Conservation (phyloP, 2,888 invertebrate genomes). For the Torymus aiolomorphi region DNA sequence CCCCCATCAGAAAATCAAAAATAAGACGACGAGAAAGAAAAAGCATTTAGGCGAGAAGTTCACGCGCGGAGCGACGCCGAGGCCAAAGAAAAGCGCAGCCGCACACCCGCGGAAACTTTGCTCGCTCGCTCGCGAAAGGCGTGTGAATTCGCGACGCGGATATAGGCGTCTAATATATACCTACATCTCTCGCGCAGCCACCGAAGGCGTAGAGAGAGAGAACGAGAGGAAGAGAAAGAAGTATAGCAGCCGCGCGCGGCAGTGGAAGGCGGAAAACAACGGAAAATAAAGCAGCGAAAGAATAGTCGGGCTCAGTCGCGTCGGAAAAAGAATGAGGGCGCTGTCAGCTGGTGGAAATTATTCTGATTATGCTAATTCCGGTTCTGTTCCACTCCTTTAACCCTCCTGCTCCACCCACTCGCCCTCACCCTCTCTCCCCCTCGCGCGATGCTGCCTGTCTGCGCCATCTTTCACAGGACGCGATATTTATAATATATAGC, state of each 20-base stretch:
- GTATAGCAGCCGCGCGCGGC: conserved; percentile 57
- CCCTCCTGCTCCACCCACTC: conserved; percentile 68
- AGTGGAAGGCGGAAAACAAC: conserved; percentile 70
- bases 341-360: conserved; percentile 81
- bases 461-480: conserved; percentile 74
- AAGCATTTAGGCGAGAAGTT: not conserved
- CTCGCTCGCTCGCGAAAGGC: conserved; percentile 12
- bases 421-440: conserved; percentile 12
- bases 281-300: conserved; percentile 75
- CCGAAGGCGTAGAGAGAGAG: not conserved
- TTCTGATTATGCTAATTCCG: conserved; percentile 81
- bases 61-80: not conserved
- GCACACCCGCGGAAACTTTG: conserved; percentile 23
- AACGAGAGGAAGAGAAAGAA: conserved; percentile 49
- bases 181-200: too few species aligned
- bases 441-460: conserved; percentile 71
- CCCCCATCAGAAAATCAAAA: not conserved
- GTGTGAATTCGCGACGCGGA: conserved; percentile 39
- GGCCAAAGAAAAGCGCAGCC: conserved; percentile 14
- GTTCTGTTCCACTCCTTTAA: conserved; percentile 77
- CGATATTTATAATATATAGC: conserved; percentile 75
- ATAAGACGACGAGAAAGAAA: not conserved
- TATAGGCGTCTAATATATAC: too few species aligned
- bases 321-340: conserved; percentile 78
- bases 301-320: conserved; percentile 68